Evolutionary conservation across 1,140 invertebrate species (phyloP), one percentile per base, ranked within the genome.

Genomic region (Xylocopa sonorina): DNA sequence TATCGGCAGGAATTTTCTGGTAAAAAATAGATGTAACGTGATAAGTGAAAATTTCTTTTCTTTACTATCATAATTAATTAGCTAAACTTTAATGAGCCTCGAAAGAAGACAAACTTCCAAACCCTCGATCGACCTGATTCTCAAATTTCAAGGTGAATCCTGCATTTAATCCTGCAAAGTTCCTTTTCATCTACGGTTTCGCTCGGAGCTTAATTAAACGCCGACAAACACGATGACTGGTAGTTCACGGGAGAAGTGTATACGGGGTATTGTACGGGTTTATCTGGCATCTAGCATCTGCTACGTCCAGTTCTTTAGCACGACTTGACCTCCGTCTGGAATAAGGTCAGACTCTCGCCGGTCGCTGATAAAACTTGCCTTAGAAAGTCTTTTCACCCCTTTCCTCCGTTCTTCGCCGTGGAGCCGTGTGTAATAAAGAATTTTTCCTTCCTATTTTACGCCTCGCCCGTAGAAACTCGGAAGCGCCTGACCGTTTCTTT

Each of bases 331-430:
- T 71, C 76, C 38, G 29, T 38, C 18, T 32, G 81, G 83, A 84
- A 84, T 57, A 84, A 57, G 83, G 83, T 75, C 83, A 84, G 82
- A 84, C 83, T 84, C 83, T 84, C 83, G 83, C 83, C 83, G 81
- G 71, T 80, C 71, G 66, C 50, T 74, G 77, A 84, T 84, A 84
- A 84, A 84, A 83, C 83, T 80, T 68, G 81, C 50, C 83, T 84
- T 84, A 84, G 83, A 84, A 84, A 84, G 83, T 84, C 82, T 84
- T 84, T 84, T 75, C 83, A 84, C 81, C 83, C 83, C 81, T 84
- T 73, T 80, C 82, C 77, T 80, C 82, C 77, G 77, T 57, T 80
- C 76, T 78, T 78, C 60, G 64, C 53, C 58, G 24, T 50, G 55
- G 48, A 66, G 53, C n/a, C n/a, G 34, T 14, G 34, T 43, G 50